Base-by-base conservation (phyloP, 1,140 invertebrate species). In the Cotesia vestalis region DNA sequence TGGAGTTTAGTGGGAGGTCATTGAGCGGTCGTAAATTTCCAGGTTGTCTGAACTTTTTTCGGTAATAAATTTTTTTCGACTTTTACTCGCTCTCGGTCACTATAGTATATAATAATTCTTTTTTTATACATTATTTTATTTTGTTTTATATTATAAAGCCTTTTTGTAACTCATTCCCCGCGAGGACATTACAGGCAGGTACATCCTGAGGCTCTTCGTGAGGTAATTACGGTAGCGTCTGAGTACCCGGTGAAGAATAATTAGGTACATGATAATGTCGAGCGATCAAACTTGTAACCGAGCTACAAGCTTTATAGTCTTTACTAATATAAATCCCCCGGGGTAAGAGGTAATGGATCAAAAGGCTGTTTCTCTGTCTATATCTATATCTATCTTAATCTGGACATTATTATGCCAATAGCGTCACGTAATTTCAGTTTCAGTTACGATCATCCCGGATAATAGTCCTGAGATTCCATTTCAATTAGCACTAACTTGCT, bases 241-340 rank as follows among this genome's bases (percentile, higher is more conserved):
- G 62, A 27, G 53, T 66, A 38, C 51, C 62, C 61, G 69, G 20
- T 63, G 66, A 57, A 75, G 71, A 75, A 75, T 75, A 75, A 75
- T 75, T 72, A 75, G 67, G 73, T 75, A 75, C 73, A 74, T 66
- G 71, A 66, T 75, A 72, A 72, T 72, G 74, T 72, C 74, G 67
- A 75, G 68, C 46, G 53, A 75, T 75, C 69, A 57, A 53, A n/a
- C 59, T 34, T 38, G 63, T 72, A 64, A 12, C 62, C 40, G 51
- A 64, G 36, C 46, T 46, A 46, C 35, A 36, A 17, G 12, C 51
- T 36, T 66, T 27, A 46, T 46, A 46, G 11, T 46, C 40, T 46
- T 9, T 46, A 46, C 40, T 46, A 46, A 27, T 27, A 27, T 27
- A 27, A 46, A 46, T 46, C 40, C 40, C 40, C 11, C 40, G 40